Conservation (phyloP, 2,888 invertebrate species). For the Mycalesis mineus region DNA sequence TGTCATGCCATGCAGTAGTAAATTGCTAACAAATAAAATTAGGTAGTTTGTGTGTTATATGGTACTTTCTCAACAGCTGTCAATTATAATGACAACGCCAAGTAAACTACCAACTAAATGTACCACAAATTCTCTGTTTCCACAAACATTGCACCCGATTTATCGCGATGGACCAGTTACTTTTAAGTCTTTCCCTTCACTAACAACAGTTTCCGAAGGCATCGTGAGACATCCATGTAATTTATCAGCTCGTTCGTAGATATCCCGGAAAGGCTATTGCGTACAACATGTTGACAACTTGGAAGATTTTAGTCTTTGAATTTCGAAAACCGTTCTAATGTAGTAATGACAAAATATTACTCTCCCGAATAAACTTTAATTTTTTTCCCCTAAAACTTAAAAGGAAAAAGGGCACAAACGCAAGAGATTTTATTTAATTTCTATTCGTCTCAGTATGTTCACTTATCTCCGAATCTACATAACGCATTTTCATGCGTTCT, state of each 20-base stretch:
- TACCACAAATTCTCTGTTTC: slow-evolving; percentile 51
- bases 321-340: not conserved
- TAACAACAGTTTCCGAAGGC: slow-evolving; percentile 33
- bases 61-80: slow-evolving; percentile 44
- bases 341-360: too few relatives aligned
- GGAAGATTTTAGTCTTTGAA: not conserved
- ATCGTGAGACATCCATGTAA: slow-evolving; percentile 16
- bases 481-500: too few relatives aligned
- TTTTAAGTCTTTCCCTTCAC: slow-evolving; percentile 35
- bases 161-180: slow-evolving; percentile 43
- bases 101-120: slow-evolving; percentile 40
- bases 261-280: slow-evolving; percentile 13
- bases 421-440: too few relatives aligned
- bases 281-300: slow-evolving; percentile 1
- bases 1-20: not conserved
- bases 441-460: too few relatives aligned
- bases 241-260: slow-evolving; percentile 19
- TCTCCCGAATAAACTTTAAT: too few relatives aligned
- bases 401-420: too few relatives aligned
- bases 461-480: too few relatives aligned
- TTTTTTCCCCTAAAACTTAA: too few relatives aligned
- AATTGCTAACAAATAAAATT: not conserved
- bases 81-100: slow-evolving; percentile 63
- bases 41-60: not conserved
- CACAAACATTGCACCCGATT: slow-evolving; percentile 43